Conservation (phyloP, 92 coral and sea anemone species). For the Bergia puertoricense region DNA sequence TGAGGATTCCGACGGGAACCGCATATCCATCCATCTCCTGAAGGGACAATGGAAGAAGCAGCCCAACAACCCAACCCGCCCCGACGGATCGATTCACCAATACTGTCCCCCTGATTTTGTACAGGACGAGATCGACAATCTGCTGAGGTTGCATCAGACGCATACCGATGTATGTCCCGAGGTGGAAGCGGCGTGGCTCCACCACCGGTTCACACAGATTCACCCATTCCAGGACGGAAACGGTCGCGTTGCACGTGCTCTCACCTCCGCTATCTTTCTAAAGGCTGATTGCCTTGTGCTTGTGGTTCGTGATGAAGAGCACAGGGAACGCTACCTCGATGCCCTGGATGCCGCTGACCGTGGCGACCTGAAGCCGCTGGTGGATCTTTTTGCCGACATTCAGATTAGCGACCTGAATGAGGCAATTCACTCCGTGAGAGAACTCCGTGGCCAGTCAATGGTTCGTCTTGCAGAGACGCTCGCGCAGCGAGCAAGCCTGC, state of each 20-base stretch:
- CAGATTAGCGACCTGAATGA: neutral
- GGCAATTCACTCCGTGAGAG: no score
- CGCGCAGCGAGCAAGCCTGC: no score
- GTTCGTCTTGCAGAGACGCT: no score
- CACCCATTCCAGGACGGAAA: slow-evolving; percentile 4
- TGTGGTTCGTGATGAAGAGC: neutral
- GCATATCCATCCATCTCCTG: no score
- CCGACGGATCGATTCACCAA: slow-evolving; percentile 3
- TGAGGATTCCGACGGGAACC: no score
- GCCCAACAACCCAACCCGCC: slow-evolving; percentile 11
- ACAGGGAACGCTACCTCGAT: slow-evolving; percentile 1
- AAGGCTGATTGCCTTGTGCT: neutral
- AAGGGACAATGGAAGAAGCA: neutral
- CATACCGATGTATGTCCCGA: neutral
- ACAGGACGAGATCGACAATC: neutral
- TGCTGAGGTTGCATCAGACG: neutral
- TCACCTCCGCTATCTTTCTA: neutral
- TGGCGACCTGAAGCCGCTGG: neutral
- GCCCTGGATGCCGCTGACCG: neutral
- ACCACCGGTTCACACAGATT: neutral
- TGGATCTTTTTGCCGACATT: neutral
- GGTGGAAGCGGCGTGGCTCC: slow-evolving; percentile 5
- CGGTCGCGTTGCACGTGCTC: neutral
- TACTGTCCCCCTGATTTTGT: neutral
- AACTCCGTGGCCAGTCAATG: no score